These are phyloP conservation scores for Neomonachus schauinslandi DNA, from an alignment of 2,113 vertebrate genomes.

Conservation along the genomic window DNA sequence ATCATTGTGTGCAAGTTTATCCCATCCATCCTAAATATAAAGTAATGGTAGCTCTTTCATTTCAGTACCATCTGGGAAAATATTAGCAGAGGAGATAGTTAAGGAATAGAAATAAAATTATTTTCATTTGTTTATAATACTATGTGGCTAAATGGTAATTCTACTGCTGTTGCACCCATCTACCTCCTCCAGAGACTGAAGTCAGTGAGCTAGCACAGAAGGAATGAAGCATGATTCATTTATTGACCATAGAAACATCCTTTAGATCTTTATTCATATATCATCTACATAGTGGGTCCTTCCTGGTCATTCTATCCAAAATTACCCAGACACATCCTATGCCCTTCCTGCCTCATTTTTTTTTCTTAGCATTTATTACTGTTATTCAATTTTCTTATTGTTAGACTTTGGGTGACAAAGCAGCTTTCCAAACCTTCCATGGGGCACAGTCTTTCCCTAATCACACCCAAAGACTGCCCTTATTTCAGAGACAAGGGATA, in stretches of 20 bases:
- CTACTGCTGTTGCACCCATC: not conserved
- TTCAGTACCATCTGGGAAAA: not conserved
- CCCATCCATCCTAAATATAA: not conserved
- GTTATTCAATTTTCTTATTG: not conserved
- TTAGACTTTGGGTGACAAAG: not conserved
- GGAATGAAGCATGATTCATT: not conserved
- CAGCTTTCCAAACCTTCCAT: not conserved
- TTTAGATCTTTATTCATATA: not conserved
- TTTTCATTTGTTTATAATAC: conserved; percentile 9
- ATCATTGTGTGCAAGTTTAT: not conserved
- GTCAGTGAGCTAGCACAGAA: not conserved
- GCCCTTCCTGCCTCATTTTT: not conserved
- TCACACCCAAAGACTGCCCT: not conserved
- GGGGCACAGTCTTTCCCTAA: not conserved
- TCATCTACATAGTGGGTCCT: not conserved
- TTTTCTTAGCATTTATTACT: not conserved
- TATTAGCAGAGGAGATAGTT: not conserved
- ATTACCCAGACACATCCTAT: not conserved
- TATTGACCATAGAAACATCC: not conserved
- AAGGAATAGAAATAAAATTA: not conserved
- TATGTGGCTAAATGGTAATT: not conserved
- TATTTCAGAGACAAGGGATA: not conserved
- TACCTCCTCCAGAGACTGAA: not conserved
- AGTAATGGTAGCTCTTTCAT: not conserved
- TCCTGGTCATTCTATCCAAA: not conserved